Evolutionary conservation across 2,888 invertebrate species (phyloP), one percentile per base, ranked within the genome.

Genomic region (Erebia palarica): DNA sequence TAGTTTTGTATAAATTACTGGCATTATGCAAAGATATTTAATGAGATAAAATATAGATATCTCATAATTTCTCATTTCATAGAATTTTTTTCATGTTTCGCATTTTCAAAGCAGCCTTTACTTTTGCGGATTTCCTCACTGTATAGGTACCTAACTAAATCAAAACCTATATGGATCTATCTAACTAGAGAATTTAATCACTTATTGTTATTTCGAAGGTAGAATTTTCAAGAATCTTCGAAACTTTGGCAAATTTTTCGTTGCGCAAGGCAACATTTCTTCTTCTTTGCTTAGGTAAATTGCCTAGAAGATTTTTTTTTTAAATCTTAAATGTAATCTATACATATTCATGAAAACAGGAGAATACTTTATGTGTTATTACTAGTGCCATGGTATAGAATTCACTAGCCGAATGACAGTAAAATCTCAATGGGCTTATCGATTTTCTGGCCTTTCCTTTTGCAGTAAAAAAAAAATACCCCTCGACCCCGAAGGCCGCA

Each of bases 371-470:
- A 53, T 53, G 55, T 13, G 11, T 21, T 18, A 21, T 18, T 18
- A 5, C 13, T 42, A 9, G 2, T 36, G 36, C 42, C 14, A 11
- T 44, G 18, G 63, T 63, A 21, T 8, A 63, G 21, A 63, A 63
- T 63, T 47, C 49, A 47, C 13, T 63, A 49, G 7, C 63, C 49
- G 18, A 49, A 49, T 47, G 13, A 13, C 47, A 47, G 21, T 49
- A 49, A 49, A 14, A 42, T 10, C 42, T 9, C 42, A 60, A 60
- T 47, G 13, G 59, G 18, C n/a, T 36, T 68, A 68, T 68, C 59
- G 67, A 68, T 68, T 49, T 47, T 59, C 60, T 13, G 67, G 59
- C 59, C 67, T 68, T 59, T 49, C 49, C 63, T 63, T 49, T 59
- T 51, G n/a, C 49, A 36, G 47, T 60, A 36, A 59, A 47, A n/a